A percentile compares a stretch with the other conserved stretches of the same genome.
phyloP scores from a whole-genome alignment of 1,140 invertebrate genomes.

The Leptoteleia sp. region DNA sequence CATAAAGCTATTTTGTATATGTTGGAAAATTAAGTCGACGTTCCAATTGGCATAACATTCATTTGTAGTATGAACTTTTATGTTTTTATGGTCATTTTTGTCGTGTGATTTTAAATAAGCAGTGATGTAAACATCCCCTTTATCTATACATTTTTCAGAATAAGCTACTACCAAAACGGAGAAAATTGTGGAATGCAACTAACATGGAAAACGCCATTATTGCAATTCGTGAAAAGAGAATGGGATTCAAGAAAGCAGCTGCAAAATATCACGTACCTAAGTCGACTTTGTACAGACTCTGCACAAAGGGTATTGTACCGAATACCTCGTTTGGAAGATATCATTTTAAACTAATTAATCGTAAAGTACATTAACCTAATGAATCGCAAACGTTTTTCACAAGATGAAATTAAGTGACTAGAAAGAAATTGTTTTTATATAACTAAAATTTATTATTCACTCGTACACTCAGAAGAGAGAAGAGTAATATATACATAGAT shows the following conservation, averaged over 20 bases:
- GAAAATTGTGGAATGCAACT: slow-evolving; percentile 59
- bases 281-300: slow-evolving; percentile 53
- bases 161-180: slow-evolving; percentile 31
- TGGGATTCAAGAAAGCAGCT: slow-evolving; percentile 60
- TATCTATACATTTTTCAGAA: slow-evolving; percentile 61
- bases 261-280: slow-evolving; percentile 56
- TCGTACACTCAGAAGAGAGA: too few relatives aligned
- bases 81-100: slow-evolving; percentile 13
- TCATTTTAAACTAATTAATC: slow-evolving; percentile 32
- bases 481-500: too few relatives aligned
- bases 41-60: too few relatives aligned
- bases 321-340: slow-evolving; percentile 15
- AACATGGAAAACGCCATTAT: slow-evolving; percentile 59
- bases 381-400: too few relatives aligned
- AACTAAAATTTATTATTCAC: too few relatives aligned
- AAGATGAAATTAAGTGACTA: too few relatives aligned
- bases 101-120: slow-evolving; percentile 27
- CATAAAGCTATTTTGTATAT: too few relatives aligned
- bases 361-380: slow-evolving; percentile 32
- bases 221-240: slow-evolving; percentile 54
- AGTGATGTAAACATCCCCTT: slow-evolving; percentile 41
- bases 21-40: too few relatives aligned
- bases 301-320: slow-evolving; percentile 35
- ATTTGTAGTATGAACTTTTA: neutral
- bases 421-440: too few relatives aligned